Conservation (phyloP, 2,888 invertebrate genomes). For the Leptopilina syphax region DNA sequence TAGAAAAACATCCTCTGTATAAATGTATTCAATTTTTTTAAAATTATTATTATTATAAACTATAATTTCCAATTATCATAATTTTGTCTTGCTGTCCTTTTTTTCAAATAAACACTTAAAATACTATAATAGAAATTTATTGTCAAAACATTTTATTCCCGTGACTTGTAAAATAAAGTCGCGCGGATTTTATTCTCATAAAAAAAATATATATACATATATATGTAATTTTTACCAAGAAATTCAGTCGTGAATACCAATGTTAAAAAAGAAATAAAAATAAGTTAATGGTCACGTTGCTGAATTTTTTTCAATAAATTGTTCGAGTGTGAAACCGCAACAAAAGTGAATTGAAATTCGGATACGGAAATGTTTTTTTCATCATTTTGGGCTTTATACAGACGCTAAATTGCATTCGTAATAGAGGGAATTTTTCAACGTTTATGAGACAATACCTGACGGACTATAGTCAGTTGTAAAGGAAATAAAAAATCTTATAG, state of each 20-base stretch:
- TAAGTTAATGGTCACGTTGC: constrained; percentile 1
- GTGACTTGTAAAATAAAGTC: too few relatives aligned
- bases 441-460: constrained; percentile 12
- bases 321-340: constrained; percentile 3
- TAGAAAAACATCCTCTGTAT: too few relatives aligned
- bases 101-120: too few relatives aligned
- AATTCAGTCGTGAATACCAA: not conserved
- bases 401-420: constrained; percentile 1
- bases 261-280: not conserved
- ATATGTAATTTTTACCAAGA: not conserved
- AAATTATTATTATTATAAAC: too few relatives aligned
- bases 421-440: constrained; percentile 3
- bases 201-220: not conserved
- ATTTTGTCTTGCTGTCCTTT: too few relatives aligned
- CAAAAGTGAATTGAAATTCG: not conserved
- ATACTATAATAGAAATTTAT: not conserved
- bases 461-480: constrained; percentile 13
- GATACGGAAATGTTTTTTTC: constrained; percentile 13
- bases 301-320: constrained; percentile 19
- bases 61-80: too few relatives aligned
- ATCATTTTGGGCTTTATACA: not conserved
- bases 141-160: too few relatives aligned
- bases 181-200: too few relatives aligned
- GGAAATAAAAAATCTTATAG: not conserved
- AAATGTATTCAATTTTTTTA: too few relatives aligned